Evolutionary conservation across 2,113 vertebrate species (phyloP).

Genomic region (Xiphias gladius): DNA sequence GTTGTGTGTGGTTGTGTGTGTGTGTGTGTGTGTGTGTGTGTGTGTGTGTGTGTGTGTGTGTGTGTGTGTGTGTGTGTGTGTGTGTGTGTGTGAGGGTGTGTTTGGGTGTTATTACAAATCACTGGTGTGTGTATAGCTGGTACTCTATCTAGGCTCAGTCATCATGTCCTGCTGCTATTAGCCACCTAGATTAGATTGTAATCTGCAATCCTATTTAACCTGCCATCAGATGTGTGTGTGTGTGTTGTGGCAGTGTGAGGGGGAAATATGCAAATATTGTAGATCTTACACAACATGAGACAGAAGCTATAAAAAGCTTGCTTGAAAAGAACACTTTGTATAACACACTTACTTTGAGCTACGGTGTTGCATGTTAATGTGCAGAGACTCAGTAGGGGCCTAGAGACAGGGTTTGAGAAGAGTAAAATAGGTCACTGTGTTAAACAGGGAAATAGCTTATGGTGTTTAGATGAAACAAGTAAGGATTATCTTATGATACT

Average conservation of each 20-base stretch:
- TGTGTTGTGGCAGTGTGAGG: conserved; percentile 9
- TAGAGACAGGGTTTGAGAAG: neutral
- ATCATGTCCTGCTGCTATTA: conserved; percentile 19
- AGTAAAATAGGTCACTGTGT: conserved; percentile 16
- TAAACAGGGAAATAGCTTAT: neutral
- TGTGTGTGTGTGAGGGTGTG: conserved; percentile 12
- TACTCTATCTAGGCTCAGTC: conserved; percentile 17
- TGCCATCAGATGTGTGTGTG: conserved; percentile 30
- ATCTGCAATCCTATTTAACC: conserved; percentile 12
- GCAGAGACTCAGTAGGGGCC: neutral
- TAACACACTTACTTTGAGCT: conserved; percentile 15
- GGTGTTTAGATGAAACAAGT: conserved; percentile 16
- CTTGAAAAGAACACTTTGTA: conserved; percentile 11
- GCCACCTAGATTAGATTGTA: conserved; percentile 15
- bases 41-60: conserved; percentile 15
- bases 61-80: conserved; percentile 38
- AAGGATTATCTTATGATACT: neutral
- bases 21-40: conserved; percentile 28
- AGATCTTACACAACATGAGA: neutral
- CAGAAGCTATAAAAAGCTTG: conserved; percentile 17
- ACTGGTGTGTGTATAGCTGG: conserved; percentile 10
- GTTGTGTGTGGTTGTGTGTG: conserved; percentile 26
- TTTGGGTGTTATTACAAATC: conserved; percentile 32
- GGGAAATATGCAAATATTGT: conserved; percentile 22
- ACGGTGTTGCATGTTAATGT: neutral